A percentile compares a stretch with the other conserved stretches of the same genome.
These are phyloP conservation scores for Syncerus caffer DNA, from an alignment of 2,797 vertebrate genomes.

Conservation along the genomic window DNA sequence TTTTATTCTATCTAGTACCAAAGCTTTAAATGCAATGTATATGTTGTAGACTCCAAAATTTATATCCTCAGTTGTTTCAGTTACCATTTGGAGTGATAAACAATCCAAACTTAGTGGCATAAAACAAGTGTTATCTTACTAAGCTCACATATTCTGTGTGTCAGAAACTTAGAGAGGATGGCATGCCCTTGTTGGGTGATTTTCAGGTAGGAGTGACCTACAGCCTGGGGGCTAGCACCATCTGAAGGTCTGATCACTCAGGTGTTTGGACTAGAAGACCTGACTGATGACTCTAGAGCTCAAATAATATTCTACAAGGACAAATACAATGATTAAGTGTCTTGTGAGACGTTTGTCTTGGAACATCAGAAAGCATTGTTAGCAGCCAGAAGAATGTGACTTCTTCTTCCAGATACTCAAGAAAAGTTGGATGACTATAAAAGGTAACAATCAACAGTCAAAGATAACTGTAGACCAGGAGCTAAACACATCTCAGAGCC, in stretches of 20 bases:
- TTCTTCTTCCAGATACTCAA: background rate
- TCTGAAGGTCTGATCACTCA: background rate
- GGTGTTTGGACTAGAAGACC: background rate
- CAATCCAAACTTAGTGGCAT: background rate
- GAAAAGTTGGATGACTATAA: background rate
- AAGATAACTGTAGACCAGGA: background rate
- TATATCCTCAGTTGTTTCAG: background rate
- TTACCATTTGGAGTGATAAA: background rate
- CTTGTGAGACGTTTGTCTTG: background rate
- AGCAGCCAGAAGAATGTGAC: background rate
- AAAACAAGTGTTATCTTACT: background rate
- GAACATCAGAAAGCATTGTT: background rate
- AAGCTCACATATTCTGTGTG: background rate
- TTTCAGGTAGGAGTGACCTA: background rate
- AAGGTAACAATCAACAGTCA: background rate
- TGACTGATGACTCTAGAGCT: background rate
- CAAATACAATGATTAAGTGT: background rate
- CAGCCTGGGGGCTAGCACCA: background rate
- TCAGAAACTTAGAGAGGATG: background rate
- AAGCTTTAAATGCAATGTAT: background rate
- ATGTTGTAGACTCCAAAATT: background rate
- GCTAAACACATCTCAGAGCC: background rate
- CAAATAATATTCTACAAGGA: background rate
- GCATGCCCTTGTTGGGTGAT: background rate
- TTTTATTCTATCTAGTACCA: background rate